Base-by-base conservation (phyloP, 2,888 invertebrate genomes). In the Agrilus cyanescens region DNA sequence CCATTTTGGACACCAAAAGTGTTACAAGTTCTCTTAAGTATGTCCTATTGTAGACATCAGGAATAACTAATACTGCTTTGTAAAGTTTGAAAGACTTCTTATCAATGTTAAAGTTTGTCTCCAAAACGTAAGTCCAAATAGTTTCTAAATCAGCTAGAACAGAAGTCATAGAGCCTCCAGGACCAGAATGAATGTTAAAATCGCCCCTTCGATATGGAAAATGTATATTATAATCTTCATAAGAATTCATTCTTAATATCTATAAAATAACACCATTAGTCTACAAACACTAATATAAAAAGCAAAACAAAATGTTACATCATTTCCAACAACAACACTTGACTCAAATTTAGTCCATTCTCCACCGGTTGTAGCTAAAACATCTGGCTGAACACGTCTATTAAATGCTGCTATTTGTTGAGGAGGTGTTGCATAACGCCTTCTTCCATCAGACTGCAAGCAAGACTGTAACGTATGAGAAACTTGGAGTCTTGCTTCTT, bases 371-470 rank as follows among this genome's bases (percentile, higher is more conserved):
- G 73, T 70, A 7, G 68, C 71, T 0, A 75, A 66, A 34, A 71
- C 66, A 61, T 87, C 87, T 0, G 88, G 84, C 32, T 76, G 68
- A 1, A 86, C 83, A 46, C 85, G 71, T 33, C 85, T 74, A 64
- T 95, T 94, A 55, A 87, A 88, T 0, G 86, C 85, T 1, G 89
- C 83, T 40, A 90, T 85, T 69, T 90, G 89, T 56, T 90, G 87
- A 0, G 89, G 87, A 1, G 90, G 88, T 1, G 90, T 90, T 0
- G 88, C 88, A 53, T 88, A 82, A 20, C 87, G 70, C 43, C 85
- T 67, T 1, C 83, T 74, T 1, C 89, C 90, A 55, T 87, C 85
- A 0, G 87, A 85, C 59, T 87, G 87, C 39, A 88, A 71, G 53
- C 85, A 86, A 0, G 87, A 82, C 57, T 91, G 89, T n/a, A 91